phyloP scores from a whole-genome alignment of 2,113 vertebrate genomes.

The Fregata magnificens region DNA sequence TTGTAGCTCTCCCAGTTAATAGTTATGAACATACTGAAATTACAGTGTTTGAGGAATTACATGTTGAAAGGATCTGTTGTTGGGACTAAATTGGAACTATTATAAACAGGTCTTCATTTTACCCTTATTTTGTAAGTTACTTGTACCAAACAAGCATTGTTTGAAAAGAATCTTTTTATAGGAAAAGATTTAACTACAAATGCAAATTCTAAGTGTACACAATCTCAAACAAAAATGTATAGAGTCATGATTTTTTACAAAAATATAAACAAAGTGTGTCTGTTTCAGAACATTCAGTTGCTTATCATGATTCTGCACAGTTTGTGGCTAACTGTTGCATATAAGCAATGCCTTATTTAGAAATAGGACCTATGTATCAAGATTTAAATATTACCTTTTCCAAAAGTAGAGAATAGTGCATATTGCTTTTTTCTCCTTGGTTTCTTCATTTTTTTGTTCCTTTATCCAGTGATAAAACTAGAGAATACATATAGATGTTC shows the following conservation, averaged over 20 bases:
- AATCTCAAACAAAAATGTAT: neutral
- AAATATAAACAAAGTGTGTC: neutral
- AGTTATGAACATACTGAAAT: neutral
- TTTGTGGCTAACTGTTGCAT: neutral
- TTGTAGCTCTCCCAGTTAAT: neutral
- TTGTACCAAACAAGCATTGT: neutral
- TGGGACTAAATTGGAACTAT: neutral
- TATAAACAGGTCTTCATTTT: neutral
- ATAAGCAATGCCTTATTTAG: neutral
- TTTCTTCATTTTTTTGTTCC: neutral
- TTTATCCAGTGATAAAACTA: neutral
- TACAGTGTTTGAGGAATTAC: neutral
- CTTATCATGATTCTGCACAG: neutral
- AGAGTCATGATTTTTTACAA: neutral
- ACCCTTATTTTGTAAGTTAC: neutral
- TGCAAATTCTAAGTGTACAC: neutral
- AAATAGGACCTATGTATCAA: neutral
- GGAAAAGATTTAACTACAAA: neutral
- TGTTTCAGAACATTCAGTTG: neutral
- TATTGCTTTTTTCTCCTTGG: neutral
- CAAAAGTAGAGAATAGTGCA: neutral
- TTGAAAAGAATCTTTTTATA: neutral
- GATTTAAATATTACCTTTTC: neutral
- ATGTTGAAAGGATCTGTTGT: too few species aligned
- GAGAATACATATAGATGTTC: neutral